phyloP scores from a whole-genome alignment of 2,888 invertebrate species.

The Eustalomyia histrio region DNA sequence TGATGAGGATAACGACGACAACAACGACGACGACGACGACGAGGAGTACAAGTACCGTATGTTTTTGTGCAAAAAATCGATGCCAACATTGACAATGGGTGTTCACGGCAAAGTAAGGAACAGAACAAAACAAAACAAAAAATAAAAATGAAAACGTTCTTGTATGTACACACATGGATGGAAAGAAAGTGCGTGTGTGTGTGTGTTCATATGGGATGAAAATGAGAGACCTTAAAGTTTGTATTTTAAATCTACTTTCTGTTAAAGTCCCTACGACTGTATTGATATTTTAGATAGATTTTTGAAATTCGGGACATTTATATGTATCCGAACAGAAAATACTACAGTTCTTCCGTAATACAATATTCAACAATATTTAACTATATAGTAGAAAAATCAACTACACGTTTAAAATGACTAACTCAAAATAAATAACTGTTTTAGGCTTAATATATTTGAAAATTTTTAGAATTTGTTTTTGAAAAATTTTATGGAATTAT shows the following conservation, averaged over 20 bases:
- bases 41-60: constrained; percentile 58
- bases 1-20: constrained; percentile 14
- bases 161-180: constrained; percentile 1
- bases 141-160: constrained; percentile 36
- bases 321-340: too few relatives aligned
- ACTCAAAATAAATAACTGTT: too few relatives aligned
- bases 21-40: constrained; percentile 31
- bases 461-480: too few relatives aligned
- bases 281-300: too few relatives aligned
- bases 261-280: too few relatives aligned
- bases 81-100: constrained; percentile 69
- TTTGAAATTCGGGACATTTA: too few relatives aligned
- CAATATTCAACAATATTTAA: too few relatives aligned
- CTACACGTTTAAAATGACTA: too few relatives aligned
- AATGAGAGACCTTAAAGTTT: neutral
- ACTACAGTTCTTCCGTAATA: too few relatives aligned
- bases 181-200: neutral
- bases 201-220: neutral
- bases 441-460: too few relatives aligned
- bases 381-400: too few relatives aligned
- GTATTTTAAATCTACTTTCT: neutral
- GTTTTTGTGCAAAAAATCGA: constrained; percentile 67
- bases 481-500: too few relatives aligned
- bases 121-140: constrained; percentile 53
- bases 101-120: constrained; percentile 64